These are phyloP conservation scores for Pterocles burchelli DNA, from an alignment of 2,113 vertebrate genomes.

Conservation along the genomic window DNA sequence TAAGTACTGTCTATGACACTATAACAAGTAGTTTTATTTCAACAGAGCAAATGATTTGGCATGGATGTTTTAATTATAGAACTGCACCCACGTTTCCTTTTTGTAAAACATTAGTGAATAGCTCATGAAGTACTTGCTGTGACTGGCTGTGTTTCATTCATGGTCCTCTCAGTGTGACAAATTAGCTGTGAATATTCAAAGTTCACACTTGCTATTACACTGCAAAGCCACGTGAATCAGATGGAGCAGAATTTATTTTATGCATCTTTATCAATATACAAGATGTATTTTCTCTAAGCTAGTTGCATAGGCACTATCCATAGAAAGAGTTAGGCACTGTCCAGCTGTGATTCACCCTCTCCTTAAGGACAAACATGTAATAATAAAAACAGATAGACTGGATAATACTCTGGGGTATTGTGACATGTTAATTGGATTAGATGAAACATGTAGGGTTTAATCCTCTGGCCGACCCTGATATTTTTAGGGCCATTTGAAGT, in stretches of 20 bases:
- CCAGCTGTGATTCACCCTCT: neutral
- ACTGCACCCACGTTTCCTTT: neutral
- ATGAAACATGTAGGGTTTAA: neutral
- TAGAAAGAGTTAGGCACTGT: neutral
- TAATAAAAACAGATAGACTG: neutral
- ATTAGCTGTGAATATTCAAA: neutral
- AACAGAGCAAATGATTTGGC: slow-evolving; percentile 4
- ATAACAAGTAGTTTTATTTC: neutral
- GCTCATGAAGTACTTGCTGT: neutral
- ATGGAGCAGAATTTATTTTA: neutral
- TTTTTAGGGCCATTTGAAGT: neutral
- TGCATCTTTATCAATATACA: neutral
- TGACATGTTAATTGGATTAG: neutral
- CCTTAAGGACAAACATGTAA: neutral
- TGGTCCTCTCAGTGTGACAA: neutral
- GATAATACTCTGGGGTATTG: neutral
- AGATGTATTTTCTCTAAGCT: neutral
- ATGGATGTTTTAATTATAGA: slow-evolving; percentile 1
- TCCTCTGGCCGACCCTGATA: neutral
- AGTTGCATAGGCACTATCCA: neutral
- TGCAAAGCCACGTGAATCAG: neutral
- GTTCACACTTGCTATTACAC: neutral
- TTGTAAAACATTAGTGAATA: neutral
- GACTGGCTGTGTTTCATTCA: neutral
- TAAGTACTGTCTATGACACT: neutral